Base-by-base conservation (phyloP, 2,113 vertebrate species). In the Paralichthys olivaceus region DNA sequence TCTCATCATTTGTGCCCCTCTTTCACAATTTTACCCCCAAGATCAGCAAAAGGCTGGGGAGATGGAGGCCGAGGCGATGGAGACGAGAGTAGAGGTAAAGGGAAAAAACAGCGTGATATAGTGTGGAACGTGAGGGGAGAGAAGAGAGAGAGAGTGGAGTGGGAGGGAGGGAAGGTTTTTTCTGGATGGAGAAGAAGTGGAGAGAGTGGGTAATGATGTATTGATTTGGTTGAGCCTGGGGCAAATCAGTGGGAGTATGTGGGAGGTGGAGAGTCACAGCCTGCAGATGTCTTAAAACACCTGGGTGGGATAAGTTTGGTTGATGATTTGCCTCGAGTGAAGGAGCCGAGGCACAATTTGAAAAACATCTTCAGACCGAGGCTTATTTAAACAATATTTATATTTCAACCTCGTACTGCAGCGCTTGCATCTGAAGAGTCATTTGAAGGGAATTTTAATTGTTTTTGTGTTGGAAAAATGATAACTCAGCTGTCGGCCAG, bases 171-270 rank as follows among this genome's bases (percentile, higher is more conserved):
- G 60, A 65, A 32, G 67, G 53, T 47, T 51, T 37, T n/a, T 55
- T 56, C 62, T 78, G 53, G 67, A 62, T 58, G 67, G 65, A 66
- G 72, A 47, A 19, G 45, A 29, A n/a, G 55, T 34, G 75, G 72
- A 80, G 69, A 85, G 84, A 74, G 62, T 77, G 72, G 78, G 85
- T 92, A 90, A 94, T 93, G 91, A 91, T 89, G 75, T 92, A 93
- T 94, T 92, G 92, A 94, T 94, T 84, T 74, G 81, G 37, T 20
- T 75, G 61, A 67, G 86, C 92, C 89, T 19, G 71, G 84, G 87
- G 89, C 84, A 77, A 83, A 84, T 62, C 67, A 72, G 79, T 74
- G 49, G 81, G 87, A 80, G 84, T 84, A 14, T 28, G 89, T 90
- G 89, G 86, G 85, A 86, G 77, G 81, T 79, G 80, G 69, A 79